phyloP scores from a whole-genome alignment of 2,888 invertebrate genomes.

The Crematogaster levior region DNA sequence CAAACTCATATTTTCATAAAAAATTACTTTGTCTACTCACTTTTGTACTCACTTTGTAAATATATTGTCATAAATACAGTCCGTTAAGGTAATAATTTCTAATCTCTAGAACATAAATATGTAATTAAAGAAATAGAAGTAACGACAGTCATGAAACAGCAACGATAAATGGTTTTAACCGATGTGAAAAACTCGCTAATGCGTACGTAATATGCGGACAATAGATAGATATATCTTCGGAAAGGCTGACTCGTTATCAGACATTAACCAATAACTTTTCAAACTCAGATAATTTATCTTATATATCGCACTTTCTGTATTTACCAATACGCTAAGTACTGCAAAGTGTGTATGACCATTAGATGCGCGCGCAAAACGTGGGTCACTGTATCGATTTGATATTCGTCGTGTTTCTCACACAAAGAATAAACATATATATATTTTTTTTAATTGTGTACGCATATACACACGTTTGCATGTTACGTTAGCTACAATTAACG shows the following conservation, averaged over 20 bases:
- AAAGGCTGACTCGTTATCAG: slow-evolving; percentile 50
- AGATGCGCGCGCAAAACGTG: slow-evolving; percentile 75
- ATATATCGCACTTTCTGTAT: slow-evolving; percentile 57
- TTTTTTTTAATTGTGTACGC: slow-evolving; percentile 59
- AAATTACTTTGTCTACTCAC: not conserved
- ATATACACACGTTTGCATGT: slow-evolving; percentile 7
- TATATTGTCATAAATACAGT: not conserved
- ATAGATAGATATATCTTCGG: not conserved
- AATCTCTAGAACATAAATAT: not conserved
- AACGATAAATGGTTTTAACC: not conserved
- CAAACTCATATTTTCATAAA: not conserved
- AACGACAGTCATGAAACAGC: not conserved
- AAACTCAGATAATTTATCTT: slow-evolving; percentile 56
- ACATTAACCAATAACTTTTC: slow-evolving; percentile 47
- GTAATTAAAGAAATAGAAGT: slow-evolving; percentile 31
- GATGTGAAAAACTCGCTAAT: not conserved
- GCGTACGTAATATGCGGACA: slow-evolving; percentile 15
- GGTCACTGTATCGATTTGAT: slow-evolving; percentile 77
- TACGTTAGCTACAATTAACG: slow-evolving; percentile 18
- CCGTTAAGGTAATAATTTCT: not conserved
- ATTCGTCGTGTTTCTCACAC: slow-evolving; percentile 76
- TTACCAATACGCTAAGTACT: slow-evolving; percentile 72
- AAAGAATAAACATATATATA: slow-evolving; percentile 45
- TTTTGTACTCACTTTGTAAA: not conserved
- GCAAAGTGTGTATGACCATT: slow-evolving; percentile 60